phyloP scores from a whole-genome alignment of 2,888 invertebrate genomes.

The Sminthurinus aureus region DNA sequence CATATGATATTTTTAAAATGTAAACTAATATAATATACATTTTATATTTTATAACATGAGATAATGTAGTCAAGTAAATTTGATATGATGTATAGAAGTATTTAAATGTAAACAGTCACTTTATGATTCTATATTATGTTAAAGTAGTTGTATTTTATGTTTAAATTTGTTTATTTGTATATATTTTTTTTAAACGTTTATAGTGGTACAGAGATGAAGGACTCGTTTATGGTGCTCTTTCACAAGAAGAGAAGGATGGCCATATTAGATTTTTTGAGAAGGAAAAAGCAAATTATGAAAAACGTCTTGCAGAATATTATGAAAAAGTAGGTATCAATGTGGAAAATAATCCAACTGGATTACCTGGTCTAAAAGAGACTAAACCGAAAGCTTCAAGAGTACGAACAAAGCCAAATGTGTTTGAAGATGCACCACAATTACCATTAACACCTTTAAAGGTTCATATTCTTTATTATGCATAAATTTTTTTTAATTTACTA shows the following conservation, averaged over 20 bases:
- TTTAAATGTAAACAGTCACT: too few relatives aligned
- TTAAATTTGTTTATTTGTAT: not conserved
- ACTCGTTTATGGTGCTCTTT: not conserved
- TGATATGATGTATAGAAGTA: too few relatives aligned
- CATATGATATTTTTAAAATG: too few relatives aligned
- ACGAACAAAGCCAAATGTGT: constrained; percentile 28
- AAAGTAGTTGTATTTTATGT: not conserved
- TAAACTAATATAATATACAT: too few relatives aligned
- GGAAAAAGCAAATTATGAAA: constrained; percentile 33
- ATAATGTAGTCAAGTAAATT: too few relatives aligned
- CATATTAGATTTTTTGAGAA: constrained; percentile 38
- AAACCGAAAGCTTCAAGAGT: not conserved
- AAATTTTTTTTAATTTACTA: too few relatives aligned
- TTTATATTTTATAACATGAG: too few relatives aligned
- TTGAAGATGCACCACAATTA: constrained; percentile 49
- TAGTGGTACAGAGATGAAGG: not conserved
- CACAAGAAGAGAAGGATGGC: constrained; percentile 34
- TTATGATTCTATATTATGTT: constrained; percentile 11
- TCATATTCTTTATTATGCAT: too few relatives aligned
- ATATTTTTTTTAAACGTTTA: not conserved
- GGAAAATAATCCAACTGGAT: not conserved
- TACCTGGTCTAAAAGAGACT: not conserved
- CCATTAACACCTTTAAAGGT: constrained; percentile 49
- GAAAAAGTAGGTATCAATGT: too few relatives aligned
- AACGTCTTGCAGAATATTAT: constrained; percentile 46